phyloP scores from a whole-genome alignment of 2,113 vertebrate genomes.

The Nerophis lumbriciformis region DNA sequence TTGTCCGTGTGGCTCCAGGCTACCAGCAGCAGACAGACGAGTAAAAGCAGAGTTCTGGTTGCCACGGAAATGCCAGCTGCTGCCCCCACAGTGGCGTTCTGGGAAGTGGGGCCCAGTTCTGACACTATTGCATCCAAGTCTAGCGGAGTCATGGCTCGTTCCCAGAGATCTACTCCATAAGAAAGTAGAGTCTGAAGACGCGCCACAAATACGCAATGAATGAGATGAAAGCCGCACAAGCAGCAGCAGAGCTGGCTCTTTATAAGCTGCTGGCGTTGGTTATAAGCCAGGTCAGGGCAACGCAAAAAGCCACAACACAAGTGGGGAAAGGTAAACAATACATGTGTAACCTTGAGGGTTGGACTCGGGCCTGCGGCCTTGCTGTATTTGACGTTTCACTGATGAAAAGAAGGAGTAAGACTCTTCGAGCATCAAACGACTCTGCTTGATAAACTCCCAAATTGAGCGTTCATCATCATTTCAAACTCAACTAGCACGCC shows the following conservation, averaged over 20 bases:
- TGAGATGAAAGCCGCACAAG: neutral
- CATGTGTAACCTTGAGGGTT: slow-evolving; percentile 75
- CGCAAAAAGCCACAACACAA: slow-evolving; percentile 75
- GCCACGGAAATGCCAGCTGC: slow-evolving; percentile 38
- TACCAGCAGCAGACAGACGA: slow-evolving; percentile 75
- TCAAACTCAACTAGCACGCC: too few species aligned
- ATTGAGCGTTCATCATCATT: too few species aligned
- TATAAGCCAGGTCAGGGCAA: slow-evolving; percentile 66
- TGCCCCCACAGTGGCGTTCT: slow-evolving; percentile 62
- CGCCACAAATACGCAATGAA: neutral
- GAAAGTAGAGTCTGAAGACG: neutral
- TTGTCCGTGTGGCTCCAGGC: slow-evolving; percentile 75
- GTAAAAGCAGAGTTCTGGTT: slow-evolving; percentile 70
- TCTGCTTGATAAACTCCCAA: neutral
- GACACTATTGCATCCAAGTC: slow-evolving; percentile 47
- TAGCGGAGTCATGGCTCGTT: slow-evolving; percentile 42
- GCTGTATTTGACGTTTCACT: slow-evolving; percentile 39
- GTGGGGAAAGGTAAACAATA: slow-evolving; percentile 60
- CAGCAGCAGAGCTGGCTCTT: slow-evolving; percentile 16
- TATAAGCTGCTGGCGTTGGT: slow-evolving; percentile 55
- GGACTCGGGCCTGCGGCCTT: slow-evolving; percentile 68
- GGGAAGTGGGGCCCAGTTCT: slow-evolving; percentile 63
- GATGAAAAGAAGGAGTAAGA: slow-evolving; percentile 19
- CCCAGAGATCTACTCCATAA: slow-evolving; percentile 51
- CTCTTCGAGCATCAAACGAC: slow-evolving; percentile 44